Conservation (phyloP, 1,140 invertebrate species). For the Brachionus rotundiformis region DNA sequence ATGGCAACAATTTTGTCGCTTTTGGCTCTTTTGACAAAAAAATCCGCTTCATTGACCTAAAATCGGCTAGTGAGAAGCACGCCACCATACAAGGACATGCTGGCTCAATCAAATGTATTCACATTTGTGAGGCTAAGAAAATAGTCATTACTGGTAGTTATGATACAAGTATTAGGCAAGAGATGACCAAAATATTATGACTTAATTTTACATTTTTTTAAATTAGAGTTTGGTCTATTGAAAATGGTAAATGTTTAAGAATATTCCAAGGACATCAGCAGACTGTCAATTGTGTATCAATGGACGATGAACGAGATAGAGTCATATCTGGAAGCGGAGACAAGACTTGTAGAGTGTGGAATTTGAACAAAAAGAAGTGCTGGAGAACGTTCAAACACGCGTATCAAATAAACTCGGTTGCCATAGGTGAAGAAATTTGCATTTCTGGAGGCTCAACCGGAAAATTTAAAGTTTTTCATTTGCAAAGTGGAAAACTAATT, state of each 20-base stretch:
- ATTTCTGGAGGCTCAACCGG: conserved; percentile 61
- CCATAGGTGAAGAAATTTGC: conserved; percentile 57
- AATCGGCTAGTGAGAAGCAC: conserved; percentile 57
- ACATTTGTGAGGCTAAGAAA: conserved; percentile 57
- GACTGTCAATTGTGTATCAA: conserved; percentile 58
- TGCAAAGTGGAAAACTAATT: conserved; percentile 58
- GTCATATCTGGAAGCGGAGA: conserved; percentile 35
- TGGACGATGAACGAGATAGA: conserved; percentile 52
- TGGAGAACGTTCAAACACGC: conserved; percentile 59
- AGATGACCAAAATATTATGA: neutral
- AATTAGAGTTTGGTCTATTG: conserved; percentile 60
- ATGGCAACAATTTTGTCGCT: conserved; percentile 59
- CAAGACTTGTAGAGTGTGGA: conserved; percentile 59
- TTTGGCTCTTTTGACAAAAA: conserved; percentile 61
- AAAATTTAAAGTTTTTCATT: conserved; percentile 63
- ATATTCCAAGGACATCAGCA: conserved; percentile 63
- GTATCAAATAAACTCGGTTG: conserved; percentile 58
- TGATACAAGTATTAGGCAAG: conserved; percentile 60
- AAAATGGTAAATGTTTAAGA: conserved; percentile 61
- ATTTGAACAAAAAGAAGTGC: conserved; percentile 60
- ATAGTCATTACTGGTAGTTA: conserved; percentile 59
- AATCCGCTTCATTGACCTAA: conserved; percentile 59
- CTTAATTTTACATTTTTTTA: neutral
- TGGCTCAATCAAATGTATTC: conserved; percentile 61
- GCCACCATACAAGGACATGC: conserved; percentile 61